Evolutionary conservation across 2,113 vertebrate genomes (phyloP).

Genomic region (Oreochromis aureus): DNA sequence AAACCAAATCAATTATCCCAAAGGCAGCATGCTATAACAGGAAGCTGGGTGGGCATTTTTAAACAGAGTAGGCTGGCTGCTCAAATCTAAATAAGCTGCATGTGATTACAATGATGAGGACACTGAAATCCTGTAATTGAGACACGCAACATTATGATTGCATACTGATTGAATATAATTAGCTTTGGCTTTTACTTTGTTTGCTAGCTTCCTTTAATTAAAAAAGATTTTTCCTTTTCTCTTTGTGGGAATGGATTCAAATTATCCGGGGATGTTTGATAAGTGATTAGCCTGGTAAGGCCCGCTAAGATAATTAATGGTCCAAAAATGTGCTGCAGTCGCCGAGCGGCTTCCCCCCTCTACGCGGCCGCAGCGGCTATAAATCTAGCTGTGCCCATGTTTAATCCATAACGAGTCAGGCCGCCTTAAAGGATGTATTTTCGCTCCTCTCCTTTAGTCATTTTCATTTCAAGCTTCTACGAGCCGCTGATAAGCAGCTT

Average conservation of each 20-base stretch:
- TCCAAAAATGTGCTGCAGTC: conserved; percentile 14
- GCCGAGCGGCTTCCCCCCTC: neutral
- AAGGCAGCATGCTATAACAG: conserved; percentile 32
- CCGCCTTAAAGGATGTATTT: neutral
- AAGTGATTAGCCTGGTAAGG: conserved; percentile 36
- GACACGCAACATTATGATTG: conserved; percentile 58
- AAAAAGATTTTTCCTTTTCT: conserved; percentile 33
- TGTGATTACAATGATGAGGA: conserved; percentile 42
- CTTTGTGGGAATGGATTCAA: conserved; percentile 12
- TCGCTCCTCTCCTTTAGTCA: neutral
- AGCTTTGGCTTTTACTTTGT: conserved; percentile 53
- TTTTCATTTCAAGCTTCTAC: neutral
- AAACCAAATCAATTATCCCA: conserved; percentile 61
- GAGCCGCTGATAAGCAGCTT: neutral
- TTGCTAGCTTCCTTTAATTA: conserved; percentile 59
- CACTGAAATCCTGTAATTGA: conserved; percentile 62
- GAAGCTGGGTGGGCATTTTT: conserved; percentile 42
- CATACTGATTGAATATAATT: conserved; percentile 66
- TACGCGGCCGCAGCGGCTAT: neutral
- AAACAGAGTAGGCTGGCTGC: conserved; percentile 7
- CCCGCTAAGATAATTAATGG: conserved; percentile 44
- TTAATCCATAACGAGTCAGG: neutral
- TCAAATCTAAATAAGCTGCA: conserved; percentile 7
- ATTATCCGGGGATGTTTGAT: conserved; percentile 41
- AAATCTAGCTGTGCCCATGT: neutral